phyloP scores from a whole-genome alignment of 2,797 vertebrate genomes.

The Phyllotis vaccarum region DNA sequence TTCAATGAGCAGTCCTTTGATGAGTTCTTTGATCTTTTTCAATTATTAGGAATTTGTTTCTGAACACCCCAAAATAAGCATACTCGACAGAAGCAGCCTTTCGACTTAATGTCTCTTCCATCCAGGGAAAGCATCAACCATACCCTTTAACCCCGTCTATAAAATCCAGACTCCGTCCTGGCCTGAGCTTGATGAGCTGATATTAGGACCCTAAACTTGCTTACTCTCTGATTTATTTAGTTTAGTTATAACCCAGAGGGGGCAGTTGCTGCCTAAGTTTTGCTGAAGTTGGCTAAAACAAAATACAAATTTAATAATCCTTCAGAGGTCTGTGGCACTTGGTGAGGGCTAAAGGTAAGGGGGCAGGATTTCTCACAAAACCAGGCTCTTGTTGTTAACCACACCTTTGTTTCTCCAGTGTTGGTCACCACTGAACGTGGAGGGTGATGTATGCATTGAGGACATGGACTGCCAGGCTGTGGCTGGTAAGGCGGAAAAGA shows the following conservation, averaged over 20 bases:
- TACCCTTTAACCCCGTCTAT: slow-evolving; percentile 60
- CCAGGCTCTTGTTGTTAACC: slow-evolving; percentile 11
- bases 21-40: slow-evolving; percentile 69
- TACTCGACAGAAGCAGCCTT: slow-evolving; percentile 71
- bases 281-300: slow-evolving; percentile 61
- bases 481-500: neutral
- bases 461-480: neutral
- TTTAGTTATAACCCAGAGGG: neutral
- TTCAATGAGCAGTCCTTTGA: slow-evolving; percentile 64
- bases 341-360: neutral
- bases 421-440: neutral
- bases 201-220: slow-evolving; percentile 52
- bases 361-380: slow-evolving; percentile 18
- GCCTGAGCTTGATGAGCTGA: slow-evolving; percentile 45
- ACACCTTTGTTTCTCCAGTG: neutral
- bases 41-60: slow-evolving; percentile 64
- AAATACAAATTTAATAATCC: slow-evolving; percentile 52
- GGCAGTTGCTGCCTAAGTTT: slow-evolving; percentile 51
- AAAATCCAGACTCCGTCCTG: slow-evolving; percentile 53
- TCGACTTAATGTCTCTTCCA: slow-evolving; percentile 57
- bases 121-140: slow-evolving; percentile 58
- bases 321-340: neutral
- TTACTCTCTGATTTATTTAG: neutral
- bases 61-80: slow-evolving; percentile 57
- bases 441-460: neutral